Evolutionary conservation across 2,797 vertebrate species (phyloP), one percentile per base, ranked within the genome.

Genomic region (Poecilia picta): DNA sequence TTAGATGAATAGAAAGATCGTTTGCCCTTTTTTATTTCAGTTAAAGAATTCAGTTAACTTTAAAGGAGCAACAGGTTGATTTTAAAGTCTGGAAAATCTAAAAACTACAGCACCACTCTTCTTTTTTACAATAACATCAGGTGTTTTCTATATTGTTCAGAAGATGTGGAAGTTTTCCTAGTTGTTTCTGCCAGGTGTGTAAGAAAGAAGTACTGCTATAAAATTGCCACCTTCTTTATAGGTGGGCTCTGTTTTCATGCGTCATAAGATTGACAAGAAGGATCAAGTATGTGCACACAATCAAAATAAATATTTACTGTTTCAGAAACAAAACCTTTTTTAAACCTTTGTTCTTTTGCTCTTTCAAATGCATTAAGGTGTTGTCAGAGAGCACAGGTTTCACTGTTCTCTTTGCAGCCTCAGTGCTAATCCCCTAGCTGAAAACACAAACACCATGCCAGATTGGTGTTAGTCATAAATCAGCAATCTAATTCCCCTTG

Each of bases 301-400:
- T 55, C 10, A 55, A 55, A 55, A n/a, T n/a, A 28, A 57, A n/a
- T n/a, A 57, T 57, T 57, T 57, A 12, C n/a, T 57, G 25, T 28
- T 57, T 7, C 53, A 57, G 8, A 57, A 28, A 57, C 53, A 28
- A 57, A 57, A 57, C 25, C 25, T 28, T n/a, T 25, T 57, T 57
- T 28, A 28, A 57, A 57, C 53, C 25, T 57, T 57, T n/a, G 25
- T 18, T 57, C 11, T 57, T 11, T 57, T 57, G 25, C 53, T 57
- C 25, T 57, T 57, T 57, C 11, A 57, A 55, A 57, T 57, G 25
- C 25, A 57, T n/a, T 25, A 13, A 57, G 53, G 53, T 57, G 25
- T n/a, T 57, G 53, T 57, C 53, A 57, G 53, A 57, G 53, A 57
- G 53, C 53, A 57, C 53, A 57, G 25, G 53, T 57, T 57, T 57